These are phyloP conservation scores for Erebia aethiops DNA, from an alignment of 2,888 invertebrate genomes.

Conservation along the genomic window DNA sequence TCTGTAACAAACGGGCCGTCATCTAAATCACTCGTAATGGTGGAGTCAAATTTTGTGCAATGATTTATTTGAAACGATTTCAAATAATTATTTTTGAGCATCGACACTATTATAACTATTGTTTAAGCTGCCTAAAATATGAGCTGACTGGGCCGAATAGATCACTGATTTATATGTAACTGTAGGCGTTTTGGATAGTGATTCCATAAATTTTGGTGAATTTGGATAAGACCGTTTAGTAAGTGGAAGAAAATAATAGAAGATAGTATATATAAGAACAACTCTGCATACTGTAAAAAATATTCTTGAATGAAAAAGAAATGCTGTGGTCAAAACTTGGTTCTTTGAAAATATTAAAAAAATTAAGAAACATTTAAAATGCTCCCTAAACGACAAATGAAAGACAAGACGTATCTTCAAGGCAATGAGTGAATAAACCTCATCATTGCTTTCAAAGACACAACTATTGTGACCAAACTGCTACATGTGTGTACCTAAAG, in stretches of 20 bases:
- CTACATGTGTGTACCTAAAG: no score
- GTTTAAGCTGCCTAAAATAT: constrained; percentile 73
- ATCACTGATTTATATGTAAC: constrained; percentile 65
- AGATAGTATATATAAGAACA: not conserved
- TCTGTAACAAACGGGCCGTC: constrained; percentile 68
- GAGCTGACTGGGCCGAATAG: constrained; percentile 48
- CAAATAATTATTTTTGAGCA: constrained; percentile 75
- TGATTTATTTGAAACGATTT: constrained; percentile 78
- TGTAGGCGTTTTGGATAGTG: constrained; percentile 64
- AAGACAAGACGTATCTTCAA: no score
- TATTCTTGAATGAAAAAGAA: no score
- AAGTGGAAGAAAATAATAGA: no score
- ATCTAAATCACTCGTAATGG: constrained; percentile 75
- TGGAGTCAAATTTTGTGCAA: constrained; percentile 75
- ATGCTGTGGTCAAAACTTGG: no score
- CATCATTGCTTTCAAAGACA: no score
- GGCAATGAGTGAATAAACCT: no score
- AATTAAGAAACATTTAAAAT: no score
- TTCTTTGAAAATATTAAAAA: no score
- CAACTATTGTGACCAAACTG: no score
- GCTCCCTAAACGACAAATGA: no score
- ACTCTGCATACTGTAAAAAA: not conserved
- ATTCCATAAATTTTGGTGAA: constrained; percentile 1
- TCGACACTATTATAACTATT: constrained; percentile 76
- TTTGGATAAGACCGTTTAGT: not conserved